These are phyloP conservation scores for Philantomba maxwellii DNA, from an alignment of 2,113 vertebrate genomes.

Conservation along the genomic window DNA sequence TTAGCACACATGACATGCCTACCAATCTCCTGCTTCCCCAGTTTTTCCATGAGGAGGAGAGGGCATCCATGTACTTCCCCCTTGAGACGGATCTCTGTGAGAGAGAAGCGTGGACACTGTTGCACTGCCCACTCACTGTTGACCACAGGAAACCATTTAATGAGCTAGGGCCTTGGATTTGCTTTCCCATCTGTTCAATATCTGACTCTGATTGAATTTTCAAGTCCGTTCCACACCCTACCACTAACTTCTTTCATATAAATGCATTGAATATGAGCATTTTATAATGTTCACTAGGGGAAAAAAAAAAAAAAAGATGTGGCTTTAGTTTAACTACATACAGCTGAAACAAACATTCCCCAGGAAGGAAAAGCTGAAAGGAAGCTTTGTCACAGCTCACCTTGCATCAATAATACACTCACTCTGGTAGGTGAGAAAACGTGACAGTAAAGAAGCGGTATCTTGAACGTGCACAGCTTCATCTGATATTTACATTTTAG, in stretches of 20 bases:
- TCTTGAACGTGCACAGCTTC: background rate
- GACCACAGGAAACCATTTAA: background rate
- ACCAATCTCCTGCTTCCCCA: background rate
- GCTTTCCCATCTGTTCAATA: slow-evolving; percentile 7
- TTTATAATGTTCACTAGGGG: background rate
- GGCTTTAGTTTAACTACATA: background rate
- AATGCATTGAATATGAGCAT: background rate
- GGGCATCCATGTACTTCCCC: background rate
- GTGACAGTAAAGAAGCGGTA: background rate
- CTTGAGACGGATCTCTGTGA: background rate
- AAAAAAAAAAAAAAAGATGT: background rate
- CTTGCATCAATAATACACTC: background rate
- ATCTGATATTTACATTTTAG: background rate
- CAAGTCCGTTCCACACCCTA: background rate
- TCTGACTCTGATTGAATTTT: background rate
- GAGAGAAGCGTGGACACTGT: background rate
- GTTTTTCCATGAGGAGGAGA: background rate
- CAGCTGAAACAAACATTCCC: background rate
- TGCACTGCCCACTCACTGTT: background rate
- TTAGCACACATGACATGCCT: background rate
- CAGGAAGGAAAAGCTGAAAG: background rate
- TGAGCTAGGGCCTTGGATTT: background rate
- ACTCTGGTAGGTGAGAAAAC: slow-evolving; percentile 1
- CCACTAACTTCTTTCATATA: background rate
- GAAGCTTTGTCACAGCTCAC: background rate